Evolutionary conservation across 2,113 vertebrate species (phyloP), one percentile per base, ranked within the genome.

Genomic region (Pampusana beccarii): DNA sequence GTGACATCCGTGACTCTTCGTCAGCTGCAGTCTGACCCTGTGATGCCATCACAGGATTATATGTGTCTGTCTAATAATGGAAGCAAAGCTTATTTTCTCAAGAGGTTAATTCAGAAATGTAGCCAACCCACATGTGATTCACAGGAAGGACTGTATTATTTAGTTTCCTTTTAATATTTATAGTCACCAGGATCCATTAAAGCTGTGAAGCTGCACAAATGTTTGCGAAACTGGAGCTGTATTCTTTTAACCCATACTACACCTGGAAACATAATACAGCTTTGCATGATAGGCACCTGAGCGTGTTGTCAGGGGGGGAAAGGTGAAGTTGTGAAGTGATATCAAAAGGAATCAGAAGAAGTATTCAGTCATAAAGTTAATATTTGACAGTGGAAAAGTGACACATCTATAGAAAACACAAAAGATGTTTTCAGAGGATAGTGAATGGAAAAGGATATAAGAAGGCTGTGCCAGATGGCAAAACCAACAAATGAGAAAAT

Each of bases 351-450:
- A 79, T 34, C 53, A 42, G 53, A 62, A 80, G 33, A 58, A 69
- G 13, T 29, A 34, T 60, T 91, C 73, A 46, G 72, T 84, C 69
- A 90, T 48, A 44, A 94, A 87, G 66, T 57, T 94, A 97, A 92
- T 93, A 88, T 94, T 88, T 90, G 85, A 70, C 85, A 93, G 72
- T 54, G 70, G 18, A 60, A 90, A 92, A 79, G 38, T 71, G 61
- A 40, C 51, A 48, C 54, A 56, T 65, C 54, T 77, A 8, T 8
- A 73, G 72, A 73, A 46, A 81, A 77, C 53, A 91, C 53, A 90
- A 71, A 93, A 82, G 42, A 33, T 48, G 19, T 91, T 94, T 87
- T 88, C 79, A 69, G 79, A 70, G 50, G 58, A 53, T 10, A 44
- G 62, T 23, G 50, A 90, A 53, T 61, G 62, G 46, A 74, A 60